Evolutionary conservation across 2,113 vertebrate species (phyloP).

Genomic region (Odocoileus virginianus): DNA sequence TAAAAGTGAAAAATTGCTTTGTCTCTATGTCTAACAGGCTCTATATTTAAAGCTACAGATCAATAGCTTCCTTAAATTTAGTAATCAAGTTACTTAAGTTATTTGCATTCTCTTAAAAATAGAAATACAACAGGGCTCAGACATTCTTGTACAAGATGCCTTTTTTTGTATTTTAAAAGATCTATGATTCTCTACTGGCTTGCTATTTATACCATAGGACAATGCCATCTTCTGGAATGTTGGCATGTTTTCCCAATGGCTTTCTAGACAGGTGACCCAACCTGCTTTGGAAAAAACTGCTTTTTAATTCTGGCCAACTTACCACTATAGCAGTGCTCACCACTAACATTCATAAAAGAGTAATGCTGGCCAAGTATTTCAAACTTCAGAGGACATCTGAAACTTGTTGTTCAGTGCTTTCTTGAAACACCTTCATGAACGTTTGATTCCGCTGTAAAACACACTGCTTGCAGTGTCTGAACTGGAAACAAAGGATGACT

Average conservation of each 20-base stretch:
- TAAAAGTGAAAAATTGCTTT: neutral
- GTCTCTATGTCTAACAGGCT: neutral
- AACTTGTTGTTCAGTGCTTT: constrained; percentile 27
- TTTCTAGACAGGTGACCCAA: neutral
- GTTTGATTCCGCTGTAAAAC: constrained; percentile 14
- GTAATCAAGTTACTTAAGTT: neutral
- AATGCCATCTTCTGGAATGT: neutral
- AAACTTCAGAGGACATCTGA: constrained; percentile 41
- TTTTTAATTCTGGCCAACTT: neutral
- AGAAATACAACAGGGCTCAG: neutral
- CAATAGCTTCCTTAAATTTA: neutral
- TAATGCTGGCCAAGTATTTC: constrained; percentile 40
- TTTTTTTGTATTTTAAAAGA: neutral
- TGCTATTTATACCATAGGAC: neutral
- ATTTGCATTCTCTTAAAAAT: neutral
- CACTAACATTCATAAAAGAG: neutral
- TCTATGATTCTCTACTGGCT: neutral
- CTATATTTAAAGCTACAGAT: neutral
- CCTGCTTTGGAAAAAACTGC: neutral
- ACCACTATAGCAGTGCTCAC: neutral
- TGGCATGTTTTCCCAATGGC: constrained; percentile 20
- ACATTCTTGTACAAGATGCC: neutral
- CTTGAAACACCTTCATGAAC: constrained; percentile 54
- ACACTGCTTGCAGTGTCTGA: neutral
- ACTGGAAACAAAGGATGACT: constrained; percentile 51